phyloP scores from a whole-genome alignment of 2,888 invertebrate genomes.

The Philereme transversata region DNA sequence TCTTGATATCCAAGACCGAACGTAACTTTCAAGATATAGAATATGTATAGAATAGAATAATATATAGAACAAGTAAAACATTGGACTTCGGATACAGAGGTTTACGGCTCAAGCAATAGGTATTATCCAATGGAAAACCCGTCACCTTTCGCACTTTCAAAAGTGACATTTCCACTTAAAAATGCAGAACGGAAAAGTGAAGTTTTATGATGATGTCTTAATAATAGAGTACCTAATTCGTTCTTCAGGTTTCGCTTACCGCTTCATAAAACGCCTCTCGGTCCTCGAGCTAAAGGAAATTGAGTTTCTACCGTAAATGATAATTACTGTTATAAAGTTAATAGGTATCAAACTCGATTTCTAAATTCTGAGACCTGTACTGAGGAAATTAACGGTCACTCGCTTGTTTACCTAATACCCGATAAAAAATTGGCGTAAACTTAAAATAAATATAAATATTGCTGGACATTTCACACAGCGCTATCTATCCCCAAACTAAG shows the following conservation, averaged over 20 bases:
- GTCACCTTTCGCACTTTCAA: background rate
- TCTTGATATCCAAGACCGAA: too few relatives aligned
- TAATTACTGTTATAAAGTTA: conserved; percentile 56
- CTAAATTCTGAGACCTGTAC: conserved; percentile 46
- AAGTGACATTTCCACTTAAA: conserved; percentile 2
- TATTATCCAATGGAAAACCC: too few relatives aligned
- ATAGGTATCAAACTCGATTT: conserved; percentile 46
- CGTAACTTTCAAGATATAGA: too few relatives aligned
- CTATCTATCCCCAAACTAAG: too few relatives aligned
- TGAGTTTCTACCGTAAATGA: conserved; percentile 57
- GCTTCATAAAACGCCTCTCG: conserved; percentile 39
- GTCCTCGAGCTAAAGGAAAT: conserved; percentile 52
- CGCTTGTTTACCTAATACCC: conserved; percentile 20
- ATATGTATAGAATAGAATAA: too few relatives aligned
- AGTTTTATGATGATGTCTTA: conserved; percentile 17
- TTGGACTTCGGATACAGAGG: too few relatives aligned
- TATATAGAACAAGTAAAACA: too few relatives aligned
- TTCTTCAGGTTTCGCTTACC: conserved; percentile 26
- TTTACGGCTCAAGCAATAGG: too few relatives aligned
- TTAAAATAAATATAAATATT: too few relatives aligned
- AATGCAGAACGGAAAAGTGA: background rate
- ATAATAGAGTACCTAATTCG: conserved; percentile 31
- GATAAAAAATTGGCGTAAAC: conserved; percentile 18
- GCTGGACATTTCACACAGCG: too few relatives aligned
- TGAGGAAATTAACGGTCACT: conserved; percentile 41